Evolutionary conservation across 2,888 invertebrate genomes (phyloP).

Genomic region (Agrilus cyanescens): DNA sequence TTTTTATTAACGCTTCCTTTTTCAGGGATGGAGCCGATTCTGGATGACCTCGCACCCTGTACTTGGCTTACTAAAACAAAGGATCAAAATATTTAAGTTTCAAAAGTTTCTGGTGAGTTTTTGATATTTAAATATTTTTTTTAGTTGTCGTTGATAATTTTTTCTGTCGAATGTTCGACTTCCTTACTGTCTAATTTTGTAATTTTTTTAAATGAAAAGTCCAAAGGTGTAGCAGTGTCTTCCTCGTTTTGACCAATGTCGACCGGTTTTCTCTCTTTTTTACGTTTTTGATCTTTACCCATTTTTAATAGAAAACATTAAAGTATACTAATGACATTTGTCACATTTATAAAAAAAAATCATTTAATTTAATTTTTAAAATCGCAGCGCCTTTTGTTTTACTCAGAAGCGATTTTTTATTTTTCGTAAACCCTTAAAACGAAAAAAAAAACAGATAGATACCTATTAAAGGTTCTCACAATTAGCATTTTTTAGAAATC

Average conservation of each 20-base stretch:
- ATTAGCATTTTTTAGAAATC: too few species aligned
- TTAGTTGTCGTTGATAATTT: not conserved
- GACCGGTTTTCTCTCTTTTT: too few species aligned
- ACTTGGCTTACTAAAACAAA: constrained; percentile 24
- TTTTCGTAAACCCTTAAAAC: not conserved
- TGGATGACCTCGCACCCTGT: constrained; percentile 30
- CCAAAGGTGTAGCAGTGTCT: constrained; percentile 12
- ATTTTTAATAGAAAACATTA: too few species aligned
- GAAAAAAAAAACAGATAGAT: not conserved
- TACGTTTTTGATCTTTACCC: too few species aligned
- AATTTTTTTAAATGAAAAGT: constrained; percentile 16
- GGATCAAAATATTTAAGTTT: not conserved
- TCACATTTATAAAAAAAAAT: too few species aligned
- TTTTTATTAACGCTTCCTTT: constrained; percentile 29
- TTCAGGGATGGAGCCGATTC: constrained; percentile 34
- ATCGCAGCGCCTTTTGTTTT: constrained; percentile 10
- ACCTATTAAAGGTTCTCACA: too few species aligned
- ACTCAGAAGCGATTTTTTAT: constrained; percentile 7
- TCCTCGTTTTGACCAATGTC: not conserved
- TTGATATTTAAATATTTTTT: not conserved
- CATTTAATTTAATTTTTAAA: too few species aligned
- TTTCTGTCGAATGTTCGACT: not conserved
- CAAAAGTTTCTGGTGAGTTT: not conserved
- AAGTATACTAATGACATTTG: too few species aligned
- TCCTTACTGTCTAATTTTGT: constrained; percentile 10